These are phyloP conservation scores for Wasmannia auropunctata DNA, from an alignment of 1,140 invertebrate genomes.

Conservation along the genomic window DNA sequence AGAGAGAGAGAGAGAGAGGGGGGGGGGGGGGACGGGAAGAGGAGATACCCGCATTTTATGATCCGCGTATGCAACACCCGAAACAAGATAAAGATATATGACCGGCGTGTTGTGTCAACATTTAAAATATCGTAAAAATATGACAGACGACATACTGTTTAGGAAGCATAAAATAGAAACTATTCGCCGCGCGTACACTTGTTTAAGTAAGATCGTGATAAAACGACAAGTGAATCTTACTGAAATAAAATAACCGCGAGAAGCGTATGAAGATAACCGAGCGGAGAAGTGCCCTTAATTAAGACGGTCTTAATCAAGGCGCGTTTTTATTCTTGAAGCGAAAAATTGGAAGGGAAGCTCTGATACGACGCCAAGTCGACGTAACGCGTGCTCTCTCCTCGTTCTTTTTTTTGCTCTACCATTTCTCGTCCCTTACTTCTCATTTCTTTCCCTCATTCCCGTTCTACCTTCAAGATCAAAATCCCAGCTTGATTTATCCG, in stretches of 20 bases:
- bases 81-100: constrained; percentile 31
- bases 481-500: constrained; percentile 34
- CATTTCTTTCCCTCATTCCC: constrained; percentile 17
- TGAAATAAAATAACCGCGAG: not conserved
- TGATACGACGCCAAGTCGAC: constrained; percentile 37
- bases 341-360: constrained; percentile 9
- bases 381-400: constrained; percentile 27
- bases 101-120: not conserved
- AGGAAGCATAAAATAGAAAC: not conserved
- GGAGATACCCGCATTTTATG: constrained; percentile 15
- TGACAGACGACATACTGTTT: not conserved
- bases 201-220: not conserved
- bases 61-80: not conserved
- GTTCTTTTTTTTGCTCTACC: not conserved
- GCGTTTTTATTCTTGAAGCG: constrained; percentile 14
- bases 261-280: not conserved
- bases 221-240: not conserved
- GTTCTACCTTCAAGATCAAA: not conserved
- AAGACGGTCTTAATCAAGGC: constrained; percentile 3
- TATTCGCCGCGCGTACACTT: no score
- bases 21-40: no score
- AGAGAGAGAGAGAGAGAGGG: no score
- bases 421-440: constrained; percentile 17
- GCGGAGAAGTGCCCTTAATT: constrained; percentile 11
- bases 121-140: constrained; percentile 34